Percentiles rank a stretch among this genome's conserved stretches.
phyloP scores from a whole-genome alignment of 1,140 invertebrate species.

The Neodiprion lecontei region DNA sequence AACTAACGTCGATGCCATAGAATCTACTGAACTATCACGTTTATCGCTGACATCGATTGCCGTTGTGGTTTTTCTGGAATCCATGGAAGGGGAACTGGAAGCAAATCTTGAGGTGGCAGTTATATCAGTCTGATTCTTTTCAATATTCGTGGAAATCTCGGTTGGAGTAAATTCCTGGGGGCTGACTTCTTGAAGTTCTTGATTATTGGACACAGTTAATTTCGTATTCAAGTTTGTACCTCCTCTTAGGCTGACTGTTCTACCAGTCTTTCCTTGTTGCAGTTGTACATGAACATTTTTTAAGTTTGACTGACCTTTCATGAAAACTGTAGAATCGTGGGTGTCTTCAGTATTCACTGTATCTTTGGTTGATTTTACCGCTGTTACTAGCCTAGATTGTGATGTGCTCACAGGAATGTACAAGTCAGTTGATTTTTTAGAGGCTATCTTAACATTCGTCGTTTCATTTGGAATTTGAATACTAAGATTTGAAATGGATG shows the following conservation, averaged over 20 bases:
- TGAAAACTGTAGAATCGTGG: neutral
- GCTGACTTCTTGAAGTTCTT: neutral
- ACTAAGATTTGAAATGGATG: constrained; percentile 16
- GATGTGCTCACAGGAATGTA: constrained; percentile 6
- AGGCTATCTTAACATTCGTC: constrained; percentile 15
- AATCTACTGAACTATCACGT: constrained; percentile 5
- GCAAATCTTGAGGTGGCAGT: neutral
- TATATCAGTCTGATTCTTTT: neutral
- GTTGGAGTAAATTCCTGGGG: neutral
- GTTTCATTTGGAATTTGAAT: constrained; percentile 24
- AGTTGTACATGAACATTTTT: constrained; percentile 6
- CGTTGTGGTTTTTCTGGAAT: neutral
- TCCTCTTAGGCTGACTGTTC: neutral
- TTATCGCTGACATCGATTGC: neutral
- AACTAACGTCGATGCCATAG: constrained; percentile 26
- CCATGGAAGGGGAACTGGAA: neutral
- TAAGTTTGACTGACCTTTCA: neutral
- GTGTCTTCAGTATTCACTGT: neutral
- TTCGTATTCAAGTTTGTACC: neutral
- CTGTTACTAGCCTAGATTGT: neutral
- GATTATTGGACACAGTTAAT: neutral
- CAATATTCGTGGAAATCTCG: neutral
- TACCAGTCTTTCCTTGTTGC: constrained; percentile 4
- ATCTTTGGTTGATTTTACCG: neutral
- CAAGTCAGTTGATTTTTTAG: constrained; percentile 4